A percentile compares a stretch with the other conserved stretches of the same genome.
phyloP scores from a whole-genome alignment of 2,888 invertebrate genomes.

The Andrena dorsata region DNA sequence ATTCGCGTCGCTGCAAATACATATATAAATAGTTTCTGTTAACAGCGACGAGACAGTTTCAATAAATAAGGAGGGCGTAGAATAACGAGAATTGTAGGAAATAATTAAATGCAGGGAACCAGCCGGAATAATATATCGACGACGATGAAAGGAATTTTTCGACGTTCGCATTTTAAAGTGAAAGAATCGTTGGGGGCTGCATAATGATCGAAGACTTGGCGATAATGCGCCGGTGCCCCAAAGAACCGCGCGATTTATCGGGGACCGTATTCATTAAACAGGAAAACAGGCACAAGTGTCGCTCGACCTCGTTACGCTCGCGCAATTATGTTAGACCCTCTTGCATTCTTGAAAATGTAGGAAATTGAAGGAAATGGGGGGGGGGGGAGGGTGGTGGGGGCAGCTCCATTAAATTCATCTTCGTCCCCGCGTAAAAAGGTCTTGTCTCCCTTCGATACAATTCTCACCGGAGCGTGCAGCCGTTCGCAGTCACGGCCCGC shows the following conservation, averaged over 20 bases:
- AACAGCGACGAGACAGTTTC: not conserved
- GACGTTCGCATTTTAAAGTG: not conserved
- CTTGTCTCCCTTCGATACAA: slow-evolving; percentile 54
- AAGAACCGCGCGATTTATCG: slow-evolving; percentile 45
- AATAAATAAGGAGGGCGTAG: not conserved
- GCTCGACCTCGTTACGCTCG: slow-evolving; percentile 56
- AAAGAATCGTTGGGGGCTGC: not conserved
- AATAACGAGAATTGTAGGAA: not conserved
- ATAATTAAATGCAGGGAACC: no score
- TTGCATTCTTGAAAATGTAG: slow-evolving; percentile 56
- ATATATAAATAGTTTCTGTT: no score
- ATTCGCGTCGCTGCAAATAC: no score
- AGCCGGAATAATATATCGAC: not conserved
- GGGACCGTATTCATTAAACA: slow-evolving; percentile 47
- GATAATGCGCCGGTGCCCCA: not conserved
- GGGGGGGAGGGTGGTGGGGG: not conserved
- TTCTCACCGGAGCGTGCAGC: slow-evolving; percentile 51
- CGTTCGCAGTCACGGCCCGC: slow-evolving; percentile 50
- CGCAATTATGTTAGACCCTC: slow-evolving; percentile 55
- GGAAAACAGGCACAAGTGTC: slow-evolving; percentile 58
- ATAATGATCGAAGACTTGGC: not conserved
- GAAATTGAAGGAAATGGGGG: slow-evolving; percentile 49
- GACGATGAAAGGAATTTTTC: not conserved
- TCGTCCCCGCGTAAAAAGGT: slow-evolving; percentile 42
- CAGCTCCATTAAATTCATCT: slow-evolving; percentile 57